phyloP scores from a whole-genome alignment of 53 echinoderm and acorn worm genomes.

The Temnopleurus reevesii region DNA sequence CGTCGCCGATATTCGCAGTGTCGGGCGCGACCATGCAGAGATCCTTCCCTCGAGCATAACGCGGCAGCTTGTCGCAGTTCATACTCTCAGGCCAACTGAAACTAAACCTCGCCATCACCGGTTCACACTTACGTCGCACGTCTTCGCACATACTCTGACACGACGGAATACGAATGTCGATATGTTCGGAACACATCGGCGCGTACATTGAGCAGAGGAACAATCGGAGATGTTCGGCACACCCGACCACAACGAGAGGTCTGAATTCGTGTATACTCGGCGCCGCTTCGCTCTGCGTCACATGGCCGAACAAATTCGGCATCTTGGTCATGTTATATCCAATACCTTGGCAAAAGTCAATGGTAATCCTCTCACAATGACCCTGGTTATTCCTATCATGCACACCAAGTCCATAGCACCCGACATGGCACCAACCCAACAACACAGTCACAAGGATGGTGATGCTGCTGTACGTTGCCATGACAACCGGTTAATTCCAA shows the following conservation, averaged over 20 bases:
- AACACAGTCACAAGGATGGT: neutral
- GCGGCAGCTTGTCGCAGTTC: slow-evolving; percentile 85
- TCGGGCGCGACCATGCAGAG: slow-evolving; percentile 98
- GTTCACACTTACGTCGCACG: slow-evolving; percentile 82
- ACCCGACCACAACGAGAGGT: slow-evolving; percentile 90
- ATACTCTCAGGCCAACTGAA: slow-evolving; percentile 86
- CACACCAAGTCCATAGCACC: slow-evolving; percentile 19
- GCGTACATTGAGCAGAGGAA: slow-evolving; percentile 95
- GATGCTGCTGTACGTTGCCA: slow-evolving; percentile 28
- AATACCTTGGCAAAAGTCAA: slow-evolving; percentile 93
- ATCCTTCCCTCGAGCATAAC: slow-evolving; percentile 64
- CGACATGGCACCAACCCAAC: neutral
- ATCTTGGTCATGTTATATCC: slow-evolving; percentile 96
- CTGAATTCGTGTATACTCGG: slow-evolving; percentile 90
- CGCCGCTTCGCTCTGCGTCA: slow-evolving; percentile 87
- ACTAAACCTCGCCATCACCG: slow-evolving; percentile 88
- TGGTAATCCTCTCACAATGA: slow-evolving; percentile 91
- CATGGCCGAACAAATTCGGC: slow-evolving; percentile 92
- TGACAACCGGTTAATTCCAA: slow-evolving; percentile 23
- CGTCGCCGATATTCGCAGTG: slow-evolving; percentile 57
- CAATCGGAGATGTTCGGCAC: slow-evolving; percentile 82
- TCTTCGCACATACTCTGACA: slow-evolving; percentile 96
- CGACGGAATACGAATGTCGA: slow-evolving; percentile 87
- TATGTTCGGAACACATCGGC: slow-evolving; percentile 93
- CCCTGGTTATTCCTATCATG: slow-evolving; percentile 55